Conservation (phyloP, 2,797 vertebrate species). For the Acanthurus leucopareius region DNA sequence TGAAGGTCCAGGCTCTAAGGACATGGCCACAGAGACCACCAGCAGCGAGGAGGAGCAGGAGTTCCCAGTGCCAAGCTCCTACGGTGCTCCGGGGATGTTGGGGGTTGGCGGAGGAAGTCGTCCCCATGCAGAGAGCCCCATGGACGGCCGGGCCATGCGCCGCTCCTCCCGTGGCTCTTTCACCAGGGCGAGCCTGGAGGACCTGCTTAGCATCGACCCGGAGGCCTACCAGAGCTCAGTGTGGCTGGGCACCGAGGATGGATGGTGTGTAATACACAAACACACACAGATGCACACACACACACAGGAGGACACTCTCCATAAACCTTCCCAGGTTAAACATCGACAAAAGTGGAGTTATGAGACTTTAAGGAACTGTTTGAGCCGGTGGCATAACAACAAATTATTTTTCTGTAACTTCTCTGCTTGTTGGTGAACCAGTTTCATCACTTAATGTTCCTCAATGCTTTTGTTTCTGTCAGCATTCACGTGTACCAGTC, state of each 20-base stretch:
- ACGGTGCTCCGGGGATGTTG: conserved; percentile 79
- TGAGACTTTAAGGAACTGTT: too few relatives aligned
- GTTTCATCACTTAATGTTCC: not conserved
- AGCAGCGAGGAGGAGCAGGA: conserved; percentile 99
- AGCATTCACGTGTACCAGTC: conserved; percentile 99
- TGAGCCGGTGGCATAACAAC: too few relatives aligned
- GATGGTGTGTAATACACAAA: conserved; percentile 86
- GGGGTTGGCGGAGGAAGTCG: conserved; percentile 66
- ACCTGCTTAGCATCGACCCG: conserved; percentile 93
- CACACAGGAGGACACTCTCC: not conserved
- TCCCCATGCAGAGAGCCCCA: conserved; percentile 86
- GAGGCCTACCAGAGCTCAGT: conserved; percentile 98
- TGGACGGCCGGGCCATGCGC: conserved; percentile 93
- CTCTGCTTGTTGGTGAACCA: not conserved
- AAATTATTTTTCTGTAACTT: too few relatives aligned
- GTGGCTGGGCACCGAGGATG: conserved; percentile 98
- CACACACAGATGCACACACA: not conserved
- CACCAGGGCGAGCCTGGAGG: conserved; percentile 94
- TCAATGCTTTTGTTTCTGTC: conserved; percentile 29
- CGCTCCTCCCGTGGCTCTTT: conserved; percentile 95
- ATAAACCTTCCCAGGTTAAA: too few relatives aligned
- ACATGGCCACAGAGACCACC: conserved; percentile 92
- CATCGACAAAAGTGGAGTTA: too few relatives aligned
- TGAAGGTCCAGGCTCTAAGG: conserved; percentile 92
- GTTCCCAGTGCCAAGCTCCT: conserved; percentile 87